Conservation (phyloP, 2,888 invertebrate genomes). For the Dryococelus australis region DNA sequence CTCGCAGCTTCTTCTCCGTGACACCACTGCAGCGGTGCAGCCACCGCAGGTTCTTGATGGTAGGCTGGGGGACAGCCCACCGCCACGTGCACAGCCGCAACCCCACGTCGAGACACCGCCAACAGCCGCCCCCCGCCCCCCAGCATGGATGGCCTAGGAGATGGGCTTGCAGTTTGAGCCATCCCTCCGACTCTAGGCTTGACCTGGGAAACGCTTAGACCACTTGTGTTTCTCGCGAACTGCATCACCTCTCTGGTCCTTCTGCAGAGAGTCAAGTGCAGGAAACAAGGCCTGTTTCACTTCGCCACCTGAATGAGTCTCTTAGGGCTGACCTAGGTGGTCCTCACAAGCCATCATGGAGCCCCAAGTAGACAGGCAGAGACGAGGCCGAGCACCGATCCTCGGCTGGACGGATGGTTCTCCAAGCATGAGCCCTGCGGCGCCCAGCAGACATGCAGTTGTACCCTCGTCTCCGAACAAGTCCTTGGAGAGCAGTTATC, state of each 20-base stretch:
- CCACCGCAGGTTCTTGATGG: conserved; percentile 46
- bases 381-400: conserved; percentile 54
- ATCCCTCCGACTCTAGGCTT: background rate
- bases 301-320: too few species aligned
- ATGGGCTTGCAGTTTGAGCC: conserved; percentile 46
- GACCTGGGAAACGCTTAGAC: background rate
- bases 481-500: conserved; percentile 60
- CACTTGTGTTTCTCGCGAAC: background rate
- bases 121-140: conserved; percentile 44
- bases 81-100: conserved; percentile 27
- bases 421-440: conserved; percentile 53
- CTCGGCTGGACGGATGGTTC: conserved; percentile 57
- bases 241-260: background rate
- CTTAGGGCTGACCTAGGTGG: too few species aligned
- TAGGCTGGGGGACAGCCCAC: conserved; percentile 33
- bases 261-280: too few species aligned
- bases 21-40: background rate
- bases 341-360: conserved; percentile 37
- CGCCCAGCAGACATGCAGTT: conserved; percentile 47
- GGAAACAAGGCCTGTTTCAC: too few species aligned
- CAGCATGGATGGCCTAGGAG: conserved; percentile 59
- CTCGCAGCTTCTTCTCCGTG: background rate
- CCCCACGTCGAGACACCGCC: conserved; percentile 35
- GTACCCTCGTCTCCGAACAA: conserved; percentile 53
- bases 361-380: conserved; percentile 32